Conservation (phyloP, 2,888 invertebrate species). For the Diplazon laetatorius region DNA sequence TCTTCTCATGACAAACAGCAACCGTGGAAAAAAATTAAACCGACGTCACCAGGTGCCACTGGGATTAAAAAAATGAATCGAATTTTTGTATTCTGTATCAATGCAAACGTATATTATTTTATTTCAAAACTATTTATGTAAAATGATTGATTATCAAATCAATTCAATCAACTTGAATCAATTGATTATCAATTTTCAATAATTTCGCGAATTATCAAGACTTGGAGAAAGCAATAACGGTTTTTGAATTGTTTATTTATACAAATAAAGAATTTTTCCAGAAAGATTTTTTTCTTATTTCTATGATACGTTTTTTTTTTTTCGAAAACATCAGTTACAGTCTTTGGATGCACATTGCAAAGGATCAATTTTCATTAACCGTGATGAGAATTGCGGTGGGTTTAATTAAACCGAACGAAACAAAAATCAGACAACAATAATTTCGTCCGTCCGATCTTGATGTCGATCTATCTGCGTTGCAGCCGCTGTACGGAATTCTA, state of each 20-base stretch:
- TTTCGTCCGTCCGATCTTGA: not conserved
- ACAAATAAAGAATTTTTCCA: not conserved
- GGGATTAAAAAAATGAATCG: not conserved
- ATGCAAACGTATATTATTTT: too few species aligned
- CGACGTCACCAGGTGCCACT: not conserved
- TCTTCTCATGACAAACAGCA: slow-evolving; percentile 15
- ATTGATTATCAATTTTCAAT: too few species aligned
- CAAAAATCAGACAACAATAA: not conserved
- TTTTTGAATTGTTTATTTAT: too few species aligned
- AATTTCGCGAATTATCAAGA: too few species aligned
- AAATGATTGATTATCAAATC: too few species aligned
- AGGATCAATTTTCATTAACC: not conserved
- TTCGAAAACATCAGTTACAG: too few species aligned
- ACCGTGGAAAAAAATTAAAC: not conserved
- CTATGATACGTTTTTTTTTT: not conserved
- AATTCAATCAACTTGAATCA: too few species aligned
- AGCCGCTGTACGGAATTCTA: not conserved
- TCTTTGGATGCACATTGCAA: not conserved
- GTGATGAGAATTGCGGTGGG: too few species aligned
- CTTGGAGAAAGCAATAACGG: too few species aligned
- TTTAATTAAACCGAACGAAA: too few species aligned
- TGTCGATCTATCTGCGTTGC: not conserved
- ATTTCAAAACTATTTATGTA: too few species aligned
- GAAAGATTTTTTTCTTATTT: not conserved
- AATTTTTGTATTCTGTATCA: too few species aligned